Percentiles rank a stretch among this genome's conserved stretches.
Evolutionary conservation across 2,113 vertebrate species (phyloP).

Genomic region (Rafetus swinhoei): DNA sequence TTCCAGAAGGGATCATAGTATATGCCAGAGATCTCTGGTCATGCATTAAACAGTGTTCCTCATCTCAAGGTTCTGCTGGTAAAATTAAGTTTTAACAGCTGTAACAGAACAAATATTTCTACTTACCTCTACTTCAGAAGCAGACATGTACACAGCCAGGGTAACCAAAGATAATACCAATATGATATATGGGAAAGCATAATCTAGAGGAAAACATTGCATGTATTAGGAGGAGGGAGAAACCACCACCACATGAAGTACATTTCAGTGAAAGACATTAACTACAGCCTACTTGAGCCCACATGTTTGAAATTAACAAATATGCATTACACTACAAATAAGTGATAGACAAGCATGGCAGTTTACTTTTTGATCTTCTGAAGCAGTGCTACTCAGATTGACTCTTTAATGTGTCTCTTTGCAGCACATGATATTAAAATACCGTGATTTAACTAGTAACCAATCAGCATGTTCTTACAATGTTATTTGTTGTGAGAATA

Average conservation of each 20-base stretch:
- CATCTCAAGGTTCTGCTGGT: neutral
- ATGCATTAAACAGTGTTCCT: neutral
- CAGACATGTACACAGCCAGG: conserved; percentile 96
- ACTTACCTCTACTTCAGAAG: conserved; percentile 96
- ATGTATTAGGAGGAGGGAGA: neutral
- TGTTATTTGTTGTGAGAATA: no score
- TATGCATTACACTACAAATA: neutral
- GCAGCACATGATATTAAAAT: neutral
- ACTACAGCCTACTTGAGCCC: neutral
- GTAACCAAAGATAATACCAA: conserved; percentile 95
- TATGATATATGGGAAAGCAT: conserved; percentile 96
- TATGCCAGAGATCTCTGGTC: neutral
- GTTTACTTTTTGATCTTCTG: rapidly evolving
- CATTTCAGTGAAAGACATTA: neutral
- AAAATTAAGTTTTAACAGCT: neutral
- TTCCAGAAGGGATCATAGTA: neutral
- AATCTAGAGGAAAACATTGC: conserved; percentile 82
- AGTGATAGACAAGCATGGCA: neutral
- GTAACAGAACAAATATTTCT: neutral
- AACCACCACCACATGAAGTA: rapidly evolving
- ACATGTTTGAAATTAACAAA: neutral
- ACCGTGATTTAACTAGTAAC: no score
- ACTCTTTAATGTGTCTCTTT: neutral
- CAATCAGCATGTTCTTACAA: no score
- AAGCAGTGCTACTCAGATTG: no score